Evolutionary conservation across 2,113 vertebrate genomes (phyloP).

Genomic region (Heliornis fulica): DNA sequence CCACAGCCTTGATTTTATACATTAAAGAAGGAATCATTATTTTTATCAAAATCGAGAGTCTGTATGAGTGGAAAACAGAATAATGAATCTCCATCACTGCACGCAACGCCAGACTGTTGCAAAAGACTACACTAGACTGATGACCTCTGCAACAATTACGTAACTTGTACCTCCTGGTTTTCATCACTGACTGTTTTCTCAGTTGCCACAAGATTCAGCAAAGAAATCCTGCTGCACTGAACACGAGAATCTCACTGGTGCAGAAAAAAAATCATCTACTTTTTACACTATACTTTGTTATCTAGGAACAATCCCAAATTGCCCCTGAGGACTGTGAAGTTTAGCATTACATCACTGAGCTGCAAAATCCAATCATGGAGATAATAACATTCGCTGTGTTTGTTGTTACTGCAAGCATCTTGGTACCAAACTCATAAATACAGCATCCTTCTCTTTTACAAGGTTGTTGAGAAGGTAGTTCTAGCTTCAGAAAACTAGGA

Average conservation of each 20-base stretch:
- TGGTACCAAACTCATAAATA: background rate
- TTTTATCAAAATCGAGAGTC: background rate
- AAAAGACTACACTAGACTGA: background rate
- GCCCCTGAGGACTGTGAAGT: background rate
- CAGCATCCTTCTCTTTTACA: background rate
- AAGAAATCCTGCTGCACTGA: background rate
- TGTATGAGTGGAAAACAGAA: background rate
- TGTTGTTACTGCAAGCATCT: background rate
- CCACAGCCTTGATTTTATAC: background rate
- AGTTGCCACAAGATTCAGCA: background rate
- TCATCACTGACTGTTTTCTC: background rate
- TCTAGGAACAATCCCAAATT: background rate
- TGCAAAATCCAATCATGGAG: background rate
- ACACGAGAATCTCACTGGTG: background rate
- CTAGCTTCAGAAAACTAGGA: background rate
- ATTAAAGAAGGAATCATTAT: background rate
- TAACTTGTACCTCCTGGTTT: background rate
- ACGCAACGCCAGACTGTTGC: rapidly evolving
- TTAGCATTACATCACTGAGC: background rate
- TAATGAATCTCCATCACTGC: background rate
- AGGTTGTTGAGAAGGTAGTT: background rate
- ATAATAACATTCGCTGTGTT: background rate
- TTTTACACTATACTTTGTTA: background rate
- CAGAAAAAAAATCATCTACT: background rate
- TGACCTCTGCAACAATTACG: background rate